Base-by-base conservation (phyloP, 1,140 invertebrate species). In the Eueides isabella region DNA sequence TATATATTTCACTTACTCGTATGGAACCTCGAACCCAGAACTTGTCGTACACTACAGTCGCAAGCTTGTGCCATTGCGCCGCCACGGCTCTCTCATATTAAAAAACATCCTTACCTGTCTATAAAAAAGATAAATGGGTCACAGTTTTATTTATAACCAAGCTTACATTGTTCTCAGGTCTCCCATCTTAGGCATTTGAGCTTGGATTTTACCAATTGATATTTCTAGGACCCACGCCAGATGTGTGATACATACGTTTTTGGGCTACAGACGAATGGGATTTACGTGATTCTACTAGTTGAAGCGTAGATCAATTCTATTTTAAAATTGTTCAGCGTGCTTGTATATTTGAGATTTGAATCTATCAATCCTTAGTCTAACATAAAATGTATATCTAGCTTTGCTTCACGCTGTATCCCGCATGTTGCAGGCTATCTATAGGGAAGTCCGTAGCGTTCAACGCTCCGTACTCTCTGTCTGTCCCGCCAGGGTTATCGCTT, bases 231-330 rank as follows among this genome's bases (percentile, higher is more conserved):
- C 19, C 9, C 48, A 55, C 48, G 48, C 48, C 48, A 55, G 5
- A 26, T 55, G 48, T 55, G 48, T 55, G 48, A 55, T 26, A 55
- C 23, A 48, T 48, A 55, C 23, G 48, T 55, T 55, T 55, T 55
- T 55, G 23, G 48, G 48, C 26, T 7, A 9, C 9, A 55, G 48
- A 55, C 48, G 48, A 26, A 55, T 55, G 48, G 23, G 12, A 23
- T 23, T 55, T 55, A 55, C 48, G 48, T 55, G 48, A 55, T 55
- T 55, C n/a, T 48, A 48, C 16, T 48, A 48, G 16, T 48, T 48
- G 41, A 19, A 48, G 16, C 7, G 6, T 19, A 48, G n/a, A 48
- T 19, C 7, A 16, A 19, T 48, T 23, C 41, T 48, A 48, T 9
- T n/a, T 33, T 19, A 38, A 48, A 48, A 48, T 48, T 6, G 0